Evolutionary conservation across 2,888 invertebrate genomes (phyloP).

Genomic region (Parnassius mnemosyne): DNA sequence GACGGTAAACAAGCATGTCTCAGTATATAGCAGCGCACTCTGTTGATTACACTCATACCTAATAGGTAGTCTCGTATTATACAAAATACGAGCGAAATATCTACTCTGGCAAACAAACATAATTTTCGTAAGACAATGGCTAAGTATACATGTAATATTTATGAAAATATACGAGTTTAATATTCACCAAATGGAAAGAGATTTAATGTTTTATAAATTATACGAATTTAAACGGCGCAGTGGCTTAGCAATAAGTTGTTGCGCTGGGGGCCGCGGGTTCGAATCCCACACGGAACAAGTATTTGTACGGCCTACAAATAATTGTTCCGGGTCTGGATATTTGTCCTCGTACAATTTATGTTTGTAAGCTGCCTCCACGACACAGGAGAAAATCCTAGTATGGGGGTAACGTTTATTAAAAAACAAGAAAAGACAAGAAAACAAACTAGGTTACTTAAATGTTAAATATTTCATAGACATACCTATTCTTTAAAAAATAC

Average conservation of each 20-base stretch:
- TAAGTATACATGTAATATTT: constrained; percentile 26
- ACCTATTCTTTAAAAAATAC: too few species aligned
- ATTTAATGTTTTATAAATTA: constrained; percentile 17
- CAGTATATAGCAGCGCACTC: constrained; percentile 42
- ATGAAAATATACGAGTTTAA: constrained; percentile 25
- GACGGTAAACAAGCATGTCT: constrained; percentile 44
- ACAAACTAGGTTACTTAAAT: too few species aligned
- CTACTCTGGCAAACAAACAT: constrained; percentile 33
- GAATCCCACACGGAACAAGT: too few species aligned
- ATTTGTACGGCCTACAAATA: too few species aligned
- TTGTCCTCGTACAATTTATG: too few species aligned
- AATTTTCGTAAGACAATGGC: constrained; percentile 37
- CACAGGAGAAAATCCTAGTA: too few species aligned
- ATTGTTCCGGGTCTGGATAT: too few species aligned
- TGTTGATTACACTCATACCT: constrained; percentile 41
- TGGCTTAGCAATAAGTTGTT: too few species aligned
- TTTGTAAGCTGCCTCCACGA: too few species aligned
- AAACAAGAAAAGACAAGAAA: too few species aligned
- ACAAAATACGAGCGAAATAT: constrained; percentile 30
- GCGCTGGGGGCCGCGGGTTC: too few species aligned
- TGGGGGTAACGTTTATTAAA: too few species aligned
- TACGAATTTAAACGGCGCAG: constrained; percentile 18
- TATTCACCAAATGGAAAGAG: constrained; percentile 4
- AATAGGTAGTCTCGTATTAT: constrained; percentile 23
- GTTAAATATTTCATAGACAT: constrained; percentile 1